phyloP scores from a whole-genome alignment of 1,140 invertebrate species.

The Monochamus saltuarius region DNA sequence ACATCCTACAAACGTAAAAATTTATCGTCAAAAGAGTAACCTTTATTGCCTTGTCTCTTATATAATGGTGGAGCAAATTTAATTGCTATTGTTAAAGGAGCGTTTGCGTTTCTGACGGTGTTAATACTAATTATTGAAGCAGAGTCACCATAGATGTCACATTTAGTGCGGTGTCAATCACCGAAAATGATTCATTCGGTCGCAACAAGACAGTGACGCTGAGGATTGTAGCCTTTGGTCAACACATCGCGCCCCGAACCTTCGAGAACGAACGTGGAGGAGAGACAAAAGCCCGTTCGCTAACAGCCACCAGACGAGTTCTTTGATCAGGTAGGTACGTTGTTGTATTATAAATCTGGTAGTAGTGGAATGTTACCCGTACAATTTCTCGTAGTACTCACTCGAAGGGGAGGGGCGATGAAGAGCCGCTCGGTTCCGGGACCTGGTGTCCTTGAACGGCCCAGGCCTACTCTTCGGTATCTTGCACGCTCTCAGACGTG shows the following conservation, averaged over 20 bases:
- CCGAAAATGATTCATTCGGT: not conserved
- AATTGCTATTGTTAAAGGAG: too few species aligned
- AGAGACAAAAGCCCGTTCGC: not conserved
- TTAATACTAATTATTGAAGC: not conserved
- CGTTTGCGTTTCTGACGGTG: too few species aligned
- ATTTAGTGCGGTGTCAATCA: not conserved
- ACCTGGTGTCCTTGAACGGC: constrained; percentile 40
- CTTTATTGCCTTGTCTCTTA: too few species aligned
- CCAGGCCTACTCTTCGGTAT: constrained; percentile 35
- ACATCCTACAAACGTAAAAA: too few species aligned
- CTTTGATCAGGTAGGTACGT: constrained; percentile 17
- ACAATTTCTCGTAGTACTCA: constrained; percentile 24
- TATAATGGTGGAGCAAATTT: too few species aligned
- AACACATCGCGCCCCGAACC: not conserved
- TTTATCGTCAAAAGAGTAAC: too few species aligned
- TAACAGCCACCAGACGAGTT: constrained; percentile 21
- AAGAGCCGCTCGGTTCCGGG: constrained; percentile 34
- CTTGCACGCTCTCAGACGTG: constrained; percentile 14
- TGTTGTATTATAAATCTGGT: constrained; percentile 18
- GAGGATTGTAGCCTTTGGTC: too few species aligned
- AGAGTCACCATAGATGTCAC: not conserved
- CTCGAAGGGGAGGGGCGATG: constrained; percentile 7
- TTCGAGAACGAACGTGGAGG: not conserved
- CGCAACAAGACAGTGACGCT: not conserved
- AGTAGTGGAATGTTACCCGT: constrained; percentile 15